These are phyloP conservation scores for Meloe dianella DNA, from an alignment of 2,888 invertebrate genomes.

Conservation along the genomic window DNA sequence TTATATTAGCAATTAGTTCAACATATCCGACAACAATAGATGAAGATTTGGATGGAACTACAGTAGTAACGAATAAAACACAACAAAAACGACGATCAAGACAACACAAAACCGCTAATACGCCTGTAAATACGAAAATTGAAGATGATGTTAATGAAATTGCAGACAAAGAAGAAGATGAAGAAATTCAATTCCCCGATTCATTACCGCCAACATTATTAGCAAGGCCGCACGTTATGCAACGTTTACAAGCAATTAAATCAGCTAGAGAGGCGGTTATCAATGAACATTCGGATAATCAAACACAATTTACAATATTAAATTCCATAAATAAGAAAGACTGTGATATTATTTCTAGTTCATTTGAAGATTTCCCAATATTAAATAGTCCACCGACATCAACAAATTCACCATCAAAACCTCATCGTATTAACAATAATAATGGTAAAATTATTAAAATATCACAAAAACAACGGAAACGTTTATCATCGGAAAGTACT, in stretches of 20 bases:
- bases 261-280: conserved; percentile 45
- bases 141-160: conserved; percentile 30
- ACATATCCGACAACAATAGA: conserved; percentile 61
- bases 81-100: conserved; percentile 40
- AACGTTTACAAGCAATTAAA: conserved; percentile 48
- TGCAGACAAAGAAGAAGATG: conserved; percentile 17
- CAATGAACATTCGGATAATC: conserved; percentile 35
- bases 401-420: conserved; percentile 50
- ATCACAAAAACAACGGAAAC: conserved; percentile 71
- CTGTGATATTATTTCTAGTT: conserved; percentile 30
- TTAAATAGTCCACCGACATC: conserved; percentile 44
- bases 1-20: conserved; percentile 59
- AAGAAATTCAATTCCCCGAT: conserved; percentile 41
- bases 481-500: conserved; percentile 63
- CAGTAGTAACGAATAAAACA: conserved; percentile 45
- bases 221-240: conserved; percentile 17
- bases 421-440: conserved; percentile 22
- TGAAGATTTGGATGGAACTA: conserved; percentile 44
- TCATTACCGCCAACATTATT: conserved; percentile 26
- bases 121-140: conserved; percentile 25
- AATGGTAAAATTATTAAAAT: conserved; percentile 59
- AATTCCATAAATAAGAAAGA: conserved; percentile 19
- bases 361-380: conserved; percentile 52
- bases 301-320: conserved; percentile 39
- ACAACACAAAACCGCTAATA: conserved; percentile 26